Base-by-base conservation (phyloP, 92 coral and sea anemone species). In the Umimayanthus chanpuru region DNA sequence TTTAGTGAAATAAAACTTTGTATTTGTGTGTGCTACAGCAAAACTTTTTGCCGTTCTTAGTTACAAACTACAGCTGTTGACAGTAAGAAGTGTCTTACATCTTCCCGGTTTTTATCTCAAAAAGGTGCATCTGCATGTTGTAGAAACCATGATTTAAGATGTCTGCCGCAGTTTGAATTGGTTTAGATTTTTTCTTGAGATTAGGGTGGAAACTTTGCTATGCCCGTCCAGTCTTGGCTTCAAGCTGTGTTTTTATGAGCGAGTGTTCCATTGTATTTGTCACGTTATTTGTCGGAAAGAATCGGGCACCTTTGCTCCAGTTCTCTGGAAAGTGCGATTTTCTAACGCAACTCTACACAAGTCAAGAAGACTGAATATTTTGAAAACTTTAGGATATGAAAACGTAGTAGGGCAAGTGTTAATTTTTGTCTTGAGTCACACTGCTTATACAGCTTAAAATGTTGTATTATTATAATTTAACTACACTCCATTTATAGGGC, bases 401-500 rank as follows among this genome's bases (percentile, higher is more conserved):
- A 53, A 53, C 20, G 11, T 12, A 53, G 12, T 4, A 8, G 53
- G 12, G 58, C 2, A 53, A 12, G 4, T 0, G 58, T 53, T 53
- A 11, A 53, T 53, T 11, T 18, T 11, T 53, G 10, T 53, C 58
- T 11, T 0, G 20, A 1, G 58, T 0, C 58, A 11, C 58, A 53
- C 68, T 61, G 0, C 26, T 61, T 25, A 4, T 25, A 61, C 65
- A 15, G 65, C 25, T 8, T 18, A 21, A 61, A 72, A 72, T 70
- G 75, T 26, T 12, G 39, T 12, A n/a, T 26, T 50, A 4, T 32
- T 58, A 1, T 21, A 1, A 4, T 21, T 16, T 36, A 4, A n/a
- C 30, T 6, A 53, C 67, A 26, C 32, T 53, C 65, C 55, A 44
- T 14, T 89, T 12, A 44, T 28, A 94, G 98, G 98, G 98, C 55